Evolutionary conservation across 1,140 invertebrate genomes (phyloP), one percentile per base, ranked within the genome.

Genomic region (Drosophila orena): DNA sequence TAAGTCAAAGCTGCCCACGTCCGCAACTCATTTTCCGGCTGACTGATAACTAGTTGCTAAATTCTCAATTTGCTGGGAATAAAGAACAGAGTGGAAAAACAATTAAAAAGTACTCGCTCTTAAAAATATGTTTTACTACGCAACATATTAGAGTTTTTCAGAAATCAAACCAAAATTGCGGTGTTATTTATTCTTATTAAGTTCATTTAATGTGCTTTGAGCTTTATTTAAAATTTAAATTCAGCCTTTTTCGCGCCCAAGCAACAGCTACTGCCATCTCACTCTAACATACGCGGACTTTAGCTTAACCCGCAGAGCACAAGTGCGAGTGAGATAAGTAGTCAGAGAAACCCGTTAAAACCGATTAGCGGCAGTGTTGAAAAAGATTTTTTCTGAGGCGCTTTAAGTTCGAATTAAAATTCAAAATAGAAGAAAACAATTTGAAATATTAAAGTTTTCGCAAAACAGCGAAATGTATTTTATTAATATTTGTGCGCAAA

Each of bases 21-120:
- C 62, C 81, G 81, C 68, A 85, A 80, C 68, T 60, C 37, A 74
- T 86, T 85, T 70, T 74, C 44, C 59, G 69, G 44, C 50, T 80
- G 77, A 77, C 77, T 86, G 77, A 1, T 43, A 44, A 15, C 12
- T 4, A 7, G 49, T 86, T 85, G 56, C 17, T 27, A 69, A 86
- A 84, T 71, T 76, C 17, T 61, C 15, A 12, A 22, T 8, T 43
- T 20, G 3, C 46, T 30, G 4, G 46, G 42, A 55, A 50, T 27
- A 14, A 30, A 30, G 30, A 30, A 8, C 8, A 30, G 7, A 17
- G 17, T 17, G 17, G 10, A 30, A 10, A 30, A 17, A 17, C 17
- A 17, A 17, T 17, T 17, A 17, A 17, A 17, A 17, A 17, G 17
- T 17, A 17, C 17, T 17, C 17, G 17, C 17, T 17, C 17, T 17